Percentiles rank a stretch among this genome's conserved stretches.
Conservation (phyloP, 2,797 vertebrate species). For the Pelodytes ibericus region DNA sequence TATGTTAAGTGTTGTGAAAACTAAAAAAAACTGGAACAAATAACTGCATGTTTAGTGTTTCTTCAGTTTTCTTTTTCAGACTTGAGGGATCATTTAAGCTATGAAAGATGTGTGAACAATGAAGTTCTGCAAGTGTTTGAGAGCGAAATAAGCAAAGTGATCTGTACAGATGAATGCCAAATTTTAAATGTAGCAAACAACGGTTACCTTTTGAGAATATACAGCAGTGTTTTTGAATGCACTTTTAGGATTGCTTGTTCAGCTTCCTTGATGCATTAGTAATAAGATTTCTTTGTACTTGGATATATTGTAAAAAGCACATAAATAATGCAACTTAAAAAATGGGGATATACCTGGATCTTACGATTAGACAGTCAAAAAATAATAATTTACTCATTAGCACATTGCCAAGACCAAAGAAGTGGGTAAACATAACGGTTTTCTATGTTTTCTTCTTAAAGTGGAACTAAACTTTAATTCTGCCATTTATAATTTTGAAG, state of each 20-base stretch:
- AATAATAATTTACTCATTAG: conserved; percentile 10
- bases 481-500: too few species aligned
- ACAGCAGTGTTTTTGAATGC: conserved; percentile 21
- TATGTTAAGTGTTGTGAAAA: too few species aligned
- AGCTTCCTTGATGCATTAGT: conserved; percentile 75
- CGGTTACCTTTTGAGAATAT: conserved; percentile 28
- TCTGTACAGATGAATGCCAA: conserved; percentile 33
- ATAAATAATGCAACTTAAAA: conserved; percentile 30
- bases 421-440: too few species aligned
- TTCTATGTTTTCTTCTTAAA: too few species aligned
- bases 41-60: too few species aligned
- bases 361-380: conserved; percentile 15
- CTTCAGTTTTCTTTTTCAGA: too few species aligned
- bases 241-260: conserved; percentile 65
- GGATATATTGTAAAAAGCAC: conserved; percentile 12
- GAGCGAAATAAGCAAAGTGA: conserved; percentile 28
- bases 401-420: neutral
- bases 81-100: too few species aligned
- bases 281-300: conserved; percentile 64
- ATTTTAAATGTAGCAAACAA: conserved; percentile 40
- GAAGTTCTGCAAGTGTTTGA: conserved; percentile 37
- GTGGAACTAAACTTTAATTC: too few species aligned
- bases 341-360: conserved; percentile 14
- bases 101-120: conserved; percentile 4
- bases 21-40: too few species aligned